phyloP scores from a whole-genome alignment of 2,888 invertebrate species.

The Abrostola triplasia region DNA sequence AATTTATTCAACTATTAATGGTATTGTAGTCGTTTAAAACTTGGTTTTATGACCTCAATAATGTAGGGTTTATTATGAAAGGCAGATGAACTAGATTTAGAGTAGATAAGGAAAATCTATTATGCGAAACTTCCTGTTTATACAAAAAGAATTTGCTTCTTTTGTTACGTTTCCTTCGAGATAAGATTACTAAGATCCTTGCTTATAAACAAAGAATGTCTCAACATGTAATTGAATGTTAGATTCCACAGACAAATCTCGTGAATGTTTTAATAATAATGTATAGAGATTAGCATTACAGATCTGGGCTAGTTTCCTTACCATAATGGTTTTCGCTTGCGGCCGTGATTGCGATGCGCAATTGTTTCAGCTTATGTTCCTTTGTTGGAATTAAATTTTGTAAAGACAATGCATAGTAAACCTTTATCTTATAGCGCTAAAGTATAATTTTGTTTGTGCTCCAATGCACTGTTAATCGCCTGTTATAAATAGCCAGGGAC shows the following conservation, averaged over 20 bases:
- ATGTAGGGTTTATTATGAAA: too few species aligned
- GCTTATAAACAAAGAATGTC: not conserved
- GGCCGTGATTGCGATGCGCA: conserved; percentile 63
- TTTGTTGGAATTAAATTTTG: conserved; percentile 61
- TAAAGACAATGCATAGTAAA: conserved; percentile 28
- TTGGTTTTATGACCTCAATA: too few species aligned
- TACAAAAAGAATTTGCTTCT: too few species aligned
- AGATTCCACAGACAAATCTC: conserved; percentile 30
- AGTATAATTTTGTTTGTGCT: conserved; percentile 26
- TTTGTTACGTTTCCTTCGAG: too few species aligned
- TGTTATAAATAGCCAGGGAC: conserved; percentile 63
- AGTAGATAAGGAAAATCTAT: too few species aligned
- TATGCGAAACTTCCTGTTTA: too few species aligned
- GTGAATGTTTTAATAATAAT: conserved; percentile 41
- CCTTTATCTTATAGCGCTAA: conserved; percentile 17
- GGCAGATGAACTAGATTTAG: too few species aligned
- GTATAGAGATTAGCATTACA: conserved; percentile 45
- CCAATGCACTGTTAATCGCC: conserved; percentile 55
- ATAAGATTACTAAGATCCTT: too few species aligned
- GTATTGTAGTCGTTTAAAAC: too few species aligned
- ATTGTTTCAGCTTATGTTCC: conserved; percentile 66
- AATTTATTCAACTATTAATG: not conserved
- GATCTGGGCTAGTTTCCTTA: conserved; percentile 49
- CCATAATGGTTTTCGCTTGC: conserved; percentile 58
- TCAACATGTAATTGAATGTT: conserved; percentile 16